Evolutionary conservation across 2,888 invertebrate species (phyloP).

Genomic region (Trichopria drosophilae): DNA sequence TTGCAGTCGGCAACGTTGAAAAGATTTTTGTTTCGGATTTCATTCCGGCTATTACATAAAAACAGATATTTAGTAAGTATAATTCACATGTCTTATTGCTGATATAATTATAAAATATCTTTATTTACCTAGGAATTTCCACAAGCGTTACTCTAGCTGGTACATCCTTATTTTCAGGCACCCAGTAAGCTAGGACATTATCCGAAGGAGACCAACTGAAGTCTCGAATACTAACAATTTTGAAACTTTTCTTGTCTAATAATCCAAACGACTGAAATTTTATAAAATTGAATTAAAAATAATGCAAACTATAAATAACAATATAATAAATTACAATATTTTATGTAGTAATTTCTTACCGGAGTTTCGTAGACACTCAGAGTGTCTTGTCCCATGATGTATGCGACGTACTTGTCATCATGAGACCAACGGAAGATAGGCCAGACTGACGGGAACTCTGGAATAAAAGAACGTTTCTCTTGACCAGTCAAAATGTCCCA

Average conservation of each 20-base stretch:
- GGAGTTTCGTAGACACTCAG: conserved; percentile 96
- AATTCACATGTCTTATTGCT: background rate
- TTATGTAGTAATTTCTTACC: conserved; percentile 57
- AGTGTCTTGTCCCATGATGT: conserved; percentile 74
- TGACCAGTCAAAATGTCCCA: conserved; percentile 96
- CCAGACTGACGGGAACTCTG: conserved; percentile 82
- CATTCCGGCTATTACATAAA: conserved; percentile 64
- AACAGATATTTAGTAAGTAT: conserved; percentile 17
- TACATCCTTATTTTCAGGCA: conserved; percentile 94
- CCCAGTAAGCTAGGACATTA: conserved; percentile 96
- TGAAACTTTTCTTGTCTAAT: conserved; percentile 91
- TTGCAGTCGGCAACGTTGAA: conserved; percentile 98
- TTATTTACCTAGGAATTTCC: conserved; percentile 75
- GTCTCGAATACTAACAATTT: conserved; percentile 84
- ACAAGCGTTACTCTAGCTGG: conserved; percentile 92
- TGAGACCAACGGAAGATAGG: conserved; percentile 97
- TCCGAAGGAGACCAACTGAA: conserved; percentile 98
- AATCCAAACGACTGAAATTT: conserved; percentile 78
- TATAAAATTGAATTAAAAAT: conserved; percentile 1
- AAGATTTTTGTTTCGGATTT: conserved; percentile 88
- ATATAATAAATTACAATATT: conserved; percentile 9
- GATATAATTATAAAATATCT: background rate
- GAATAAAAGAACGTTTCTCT: conserved; percentile 87
- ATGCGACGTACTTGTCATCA: conserved; percentile 91
- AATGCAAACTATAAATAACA: background rate